These are phyloP conservation scores for Pachypanchax playfairii DNA, from an alignment of 2,113 vertebrate genomes.

Conservation along the genomic window DNA sequence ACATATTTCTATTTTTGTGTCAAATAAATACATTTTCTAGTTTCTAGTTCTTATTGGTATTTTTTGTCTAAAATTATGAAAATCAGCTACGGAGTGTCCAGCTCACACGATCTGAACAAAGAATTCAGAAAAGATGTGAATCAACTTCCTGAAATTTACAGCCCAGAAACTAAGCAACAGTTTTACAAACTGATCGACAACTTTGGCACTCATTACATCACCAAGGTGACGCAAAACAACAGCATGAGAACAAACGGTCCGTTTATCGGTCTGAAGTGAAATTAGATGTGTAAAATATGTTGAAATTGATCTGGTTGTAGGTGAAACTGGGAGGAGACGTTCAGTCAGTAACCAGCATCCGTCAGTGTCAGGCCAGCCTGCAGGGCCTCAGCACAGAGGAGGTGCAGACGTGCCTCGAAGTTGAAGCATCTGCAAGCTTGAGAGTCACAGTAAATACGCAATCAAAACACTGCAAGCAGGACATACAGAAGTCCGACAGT, in stretches of 20 bases:
- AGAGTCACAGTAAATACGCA: neutral
- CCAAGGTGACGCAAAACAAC: slow-evolving; percentile 56
- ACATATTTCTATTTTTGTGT: too few relatives aligned
- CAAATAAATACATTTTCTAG: neutral
- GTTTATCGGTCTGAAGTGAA: too few relatives aligned
- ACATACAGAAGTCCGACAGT: slow-evolving; percentile 55
- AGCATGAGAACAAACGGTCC: accelerated
- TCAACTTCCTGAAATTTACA: slow-evolving; percentile 70
- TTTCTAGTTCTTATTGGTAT: neutral
- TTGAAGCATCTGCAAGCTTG: slow-evolving; percentile 74
- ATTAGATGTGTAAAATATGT: neutral
- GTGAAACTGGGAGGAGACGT: slow-evolving; percentile 81
- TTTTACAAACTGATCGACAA: slow-evolving; percentile 76
- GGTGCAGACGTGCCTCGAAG: slow-evolving; percentile 77
- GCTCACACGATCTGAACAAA: slow-evolving; percentile 47
- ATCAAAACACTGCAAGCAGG: slow-evolving; percentile 71
- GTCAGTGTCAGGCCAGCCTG: slow-evolving; percentile 79
- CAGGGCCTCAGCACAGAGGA: slow-evolving; percentile 72
- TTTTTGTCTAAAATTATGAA: neutral
- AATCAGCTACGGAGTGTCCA: slow-evolving; percentile 71
- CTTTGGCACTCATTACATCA: slow-evolving; percentile 82
- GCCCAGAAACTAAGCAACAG: slow-evolving; percentile 38
- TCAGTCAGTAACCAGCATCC: slow-evolving; percentile 81
- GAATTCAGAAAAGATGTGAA: slow-evolving; percentile 67
- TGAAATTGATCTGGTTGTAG: slow-evolving; percentile 7